Percentiles rank a stretch among this genome's conserved stretches.
phyloP scores from a whole-genome alignment of 2,888 invertebrate genomes.

The Hyles lineata region DNA sequence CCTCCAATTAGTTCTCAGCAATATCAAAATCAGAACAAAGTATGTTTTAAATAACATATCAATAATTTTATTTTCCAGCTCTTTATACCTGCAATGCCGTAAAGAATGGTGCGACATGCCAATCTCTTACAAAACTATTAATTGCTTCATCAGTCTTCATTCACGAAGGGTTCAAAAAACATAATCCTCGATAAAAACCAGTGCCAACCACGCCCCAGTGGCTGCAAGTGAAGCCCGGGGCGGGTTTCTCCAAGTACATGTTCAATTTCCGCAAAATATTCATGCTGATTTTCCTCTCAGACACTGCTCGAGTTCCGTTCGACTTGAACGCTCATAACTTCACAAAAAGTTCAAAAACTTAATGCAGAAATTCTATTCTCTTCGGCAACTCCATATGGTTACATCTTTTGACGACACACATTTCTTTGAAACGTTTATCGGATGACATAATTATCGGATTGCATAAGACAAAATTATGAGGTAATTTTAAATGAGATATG shows the following conservation, averaged over 20 bases:
- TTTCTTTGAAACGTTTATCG: neutral
- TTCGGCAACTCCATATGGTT: neutral
- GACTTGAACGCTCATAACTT: slow-evolving; percentile 17
- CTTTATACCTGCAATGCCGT: no score
- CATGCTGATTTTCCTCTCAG: slow-evolving; percentile 11
- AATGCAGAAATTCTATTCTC: slow-evolving; percentile 1
- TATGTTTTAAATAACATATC: no score
- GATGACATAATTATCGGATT: neutral
- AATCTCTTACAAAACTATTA: no score
- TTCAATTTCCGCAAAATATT: slow-evolving; percentile 10
- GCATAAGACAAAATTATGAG: no score
- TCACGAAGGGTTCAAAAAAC: neutral
- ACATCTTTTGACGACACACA: neutral
- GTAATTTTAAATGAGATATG: no score
- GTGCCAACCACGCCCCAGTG: neutral
- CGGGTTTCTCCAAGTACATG: neutral
- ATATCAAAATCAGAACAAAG: no score
- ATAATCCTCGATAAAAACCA: neutral
- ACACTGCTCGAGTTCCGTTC: neutral
- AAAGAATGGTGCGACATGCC: no score
- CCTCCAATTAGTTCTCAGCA: no score
- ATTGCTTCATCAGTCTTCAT: neutral
- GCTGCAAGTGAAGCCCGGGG: neutral
- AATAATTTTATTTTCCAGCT: no score
- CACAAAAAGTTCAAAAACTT: slow-evolving; percentile 9